Evolutionary conservation across 2,888 invertebrate genomes (phyloP), one percentile per base, ranked within the genome.

Genomic region (Micoletzkya japonica): DNA sequence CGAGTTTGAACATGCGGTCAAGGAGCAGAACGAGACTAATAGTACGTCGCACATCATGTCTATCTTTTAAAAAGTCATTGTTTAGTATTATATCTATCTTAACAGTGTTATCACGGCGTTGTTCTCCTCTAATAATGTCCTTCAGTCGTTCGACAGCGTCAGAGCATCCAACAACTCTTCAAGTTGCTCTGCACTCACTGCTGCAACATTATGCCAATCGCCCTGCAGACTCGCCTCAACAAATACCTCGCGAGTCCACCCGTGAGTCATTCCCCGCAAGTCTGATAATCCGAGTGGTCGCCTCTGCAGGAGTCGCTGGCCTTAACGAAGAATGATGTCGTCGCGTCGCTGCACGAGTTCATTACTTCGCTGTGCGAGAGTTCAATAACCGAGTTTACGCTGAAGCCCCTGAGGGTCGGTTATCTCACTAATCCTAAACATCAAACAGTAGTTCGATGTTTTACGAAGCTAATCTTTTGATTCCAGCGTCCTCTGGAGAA

Each of bases 161-260:
- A 73, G 56, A 58, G 66, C 34, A 76, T 78, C 39, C 73, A 76
- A 37, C 82, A 79, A 66, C 75, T 84, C 0, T 85, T 87, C 2
- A 86, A 86, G 76, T 75, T 83, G 52, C 75, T 87, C 56, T 85
- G 87, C 26, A 81, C 84, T 39, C 82, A 86, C 77, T 86, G 87
- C 77, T 87, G 86, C 56, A 63, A 64, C 20, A 77, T 79, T 28
- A 74, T 76, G 20, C 77, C 79, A 1, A 73, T 71, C n/a, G 74
- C 71, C 17, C 60, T 79, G 50, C 76, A 74, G 66, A 69, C 34
- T 6, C 64, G 75, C 14, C 68, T 78, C 64, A 74, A 76, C 28
- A 76, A 73, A 28, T 79, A 79, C 60, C 61, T 79, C 14, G 71
- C 76, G 17, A 69, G 75, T 0, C 72, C 74, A 32, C 17, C 57